These are phyloP conservation scores for Chloroclysta siterata DNA, from an alignment of 2,888 invertebrate species.

Conservation along the genomic window DNA sequence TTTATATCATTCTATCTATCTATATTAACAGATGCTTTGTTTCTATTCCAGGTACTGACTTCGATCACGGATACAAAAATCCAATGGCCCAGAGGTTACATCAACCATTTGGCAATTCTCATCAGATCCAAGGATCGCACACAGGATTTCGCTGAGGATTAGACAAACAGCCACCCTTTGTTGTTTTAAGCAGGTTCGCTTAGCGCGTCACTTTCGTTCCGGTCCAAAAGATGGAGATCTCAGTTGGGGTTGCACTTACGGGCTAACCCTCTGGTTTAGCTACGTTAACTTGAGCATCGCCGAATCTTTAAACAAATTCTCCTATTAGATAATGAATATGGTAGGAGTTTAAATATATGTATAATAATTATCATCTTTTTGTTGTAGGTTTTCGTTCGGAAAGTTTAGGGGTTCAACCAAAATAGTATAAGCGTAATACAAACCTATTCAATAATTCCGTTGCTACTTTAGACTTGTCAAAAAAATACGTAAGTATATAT, in stretches of 20 bases:
- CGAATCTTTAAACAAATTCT: background rate
- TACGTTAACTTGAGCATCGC: background rate
- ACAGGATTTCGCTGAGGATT: slow-evolving; percentile 49
- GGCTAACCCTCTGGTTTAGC: background rate
- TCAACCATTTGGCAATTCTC: slow-evolving; percentile 10
- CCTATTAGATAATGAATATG: background rate
- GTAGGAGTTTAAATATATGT: background rate
- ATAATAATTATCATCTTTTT: background rate
- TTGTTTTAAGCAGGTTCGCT: slow-evolving; percentile 51
- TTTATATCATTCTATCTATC: background rate
- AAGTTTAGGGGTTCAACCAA: too few relatives aligned
- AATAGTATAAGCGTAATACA: too few relatives aligned
- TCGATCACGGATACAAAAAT: background rate
- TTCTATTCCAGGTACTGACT: slow-evolving; percentile 11
- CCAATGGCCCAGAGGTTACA: background rate
- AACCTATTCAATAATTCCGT: too few relatives aligned
- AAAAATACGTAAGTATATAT: too few relatives aligned
- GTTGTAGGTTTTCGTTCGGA: too few relatives aligned
- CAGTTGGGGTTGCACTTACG: slow-evolving; percentile 9
- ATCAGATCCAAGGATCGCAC: slow-evolving; percentile 20
- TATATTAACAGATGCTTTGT: slow-evolving; percentile 3
- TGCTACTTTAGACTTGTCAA: too few relatives aligned
- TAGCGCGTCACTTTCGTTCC: slow-evolving; percentile 39
- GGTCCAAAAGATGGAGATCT: slow-evolving; percentile 26
- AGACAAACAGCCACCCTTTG: slow-evolving; percentile 52